Evolutionary conservation across 2,888 invertebrate genomes (phyloP), one percentile per base, ranked within the genome.

Genomic region (Hydriomena furcata): DNA sequence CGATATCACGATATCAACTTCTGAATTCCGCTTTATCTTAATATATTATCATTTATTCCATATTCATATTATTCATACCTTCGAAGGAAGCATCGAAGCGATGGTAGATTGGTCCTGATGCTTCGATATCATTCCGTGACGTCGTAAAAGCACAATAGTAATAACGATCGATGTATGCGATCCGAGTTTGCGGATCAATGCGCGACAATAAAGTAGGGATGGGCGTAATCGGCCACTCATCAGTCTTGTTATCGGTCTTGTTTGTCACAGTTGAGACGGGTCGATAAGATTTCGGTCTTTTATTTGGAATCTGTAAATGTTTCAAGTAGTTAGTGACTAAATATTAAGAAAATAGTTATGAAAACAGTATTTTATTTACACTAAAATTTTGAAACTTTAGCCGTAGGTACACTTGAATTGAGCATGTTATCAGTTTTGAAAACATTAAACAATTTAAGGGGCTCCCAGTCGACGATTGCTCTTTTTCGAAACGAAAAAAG

Each of bases 51-150:
- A 38, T 1, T 25, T n/a, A 37, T 3, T 46, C 31, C 38, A 46
- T 46, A 46, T 46, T 46, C 32, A 46, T 46, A 38, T 1, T 46
- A 46, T 46, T 46, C 32, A 46, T 46, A 38, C 2, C 10, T 11
- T 2, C 11, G 13, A 37, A 24, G 32, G 30, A 37, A 31, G 37
- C 11, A 25, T 27, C 27, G 13, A 23, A 13, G 27, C 17, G 34
- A 38, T 25, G 31, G 30, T 7, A 27, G 46, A 46, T 46, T n/a
- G 44, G 30, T 24, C 13, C 36, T 35, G 45, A 45, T 41, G 35
- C 7, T n/a, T 7, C 12, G 44, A 41, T 51, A 51, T 41, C 41
- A 41, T 32, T 46, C 25, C 23, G 48, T 20, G 17, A 17, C 23
- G 41, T 30, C 8, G 27, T 27, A 21, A 27, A 31, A 3, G 10